phyloP scores from a whole-genome alignment of 1,140 invertebrate species.

The Lethrus apterus region DNA sequence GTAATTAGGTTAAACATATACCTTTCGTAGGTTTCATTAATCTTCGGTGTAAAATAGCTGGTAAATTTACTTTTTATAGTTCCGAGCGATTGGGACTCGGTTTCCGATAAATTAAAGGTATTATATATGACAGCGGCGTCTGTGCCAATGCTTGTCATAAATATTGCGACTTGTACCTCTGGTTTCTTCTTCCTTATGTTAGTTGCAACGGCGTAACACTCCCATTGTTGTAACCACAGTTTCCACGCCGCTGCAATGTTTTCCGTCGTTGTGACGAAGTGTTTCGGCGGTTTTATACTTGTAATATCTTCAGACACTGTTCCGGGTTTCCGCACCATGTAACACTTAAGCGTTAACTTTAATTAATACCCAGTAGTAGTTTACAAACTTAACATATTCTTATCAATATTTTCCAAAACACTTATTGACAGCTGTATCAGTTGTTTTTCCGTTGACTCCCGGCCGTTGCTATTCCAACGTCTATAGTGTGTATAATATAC shows the following conservation, averaged over 20 bases:
- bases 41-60: background rate
- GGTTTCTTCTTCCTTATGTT: background rate
- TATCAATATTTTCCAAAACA: too few species aligned
- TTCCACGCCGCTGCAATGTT: too few species aligned
- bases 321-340: too few species aligned
- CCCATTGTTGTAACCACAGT: slow-evolving; percentile 1
- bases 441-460: too few species aligned
- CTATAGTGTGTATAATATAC: too few species aligned
- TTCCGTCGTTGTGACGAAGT: background rate
- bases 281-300: background rate
- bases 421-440: too few species aligned
- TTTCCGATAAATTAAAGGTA: background rate
- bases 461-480: too few species aligned
- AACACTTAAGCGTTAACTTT: too few species aligned
- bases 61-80: background rate
- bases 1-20: background rate
- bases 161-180: background rate
- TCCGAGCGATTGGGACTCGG: background rate
- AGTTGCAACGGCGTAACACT: background rate
- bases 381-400: too few species aligned
- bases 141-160: background rate
- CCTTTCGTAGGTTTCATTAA: background rate
- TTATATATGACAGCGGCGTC: background rate
- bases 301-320: too few species aligned
- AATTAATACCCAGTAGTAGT: too few species aligned